Evolutionary conservation across 2,888 invertebrate species (phyloP).

Genomic region (Heterodera filipjevi): DNA sequence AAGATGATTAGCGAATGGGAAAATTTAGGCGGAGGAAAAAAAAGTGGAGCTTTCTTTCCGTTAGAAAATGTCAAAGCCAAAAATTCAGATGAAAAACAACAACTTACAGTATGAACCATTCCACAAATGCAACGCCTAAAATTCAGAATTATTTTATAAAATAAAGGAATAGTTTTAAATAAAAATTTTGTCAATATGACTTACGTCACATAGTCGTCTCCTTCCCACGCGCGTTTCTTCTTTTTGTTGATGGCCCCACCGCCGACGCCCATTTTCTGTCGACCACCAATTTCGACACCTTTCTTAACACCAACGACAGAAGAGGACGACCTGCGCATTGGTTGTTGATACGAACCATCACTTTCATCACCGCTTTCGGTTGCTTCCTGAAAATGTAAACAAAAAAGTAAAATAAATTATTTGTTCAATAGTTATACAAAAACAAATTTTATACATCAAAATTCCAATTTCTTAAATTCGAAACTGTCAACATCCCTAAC

Average conservation of each 20-base stretch:
- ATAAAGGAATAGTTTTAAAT: neutral
- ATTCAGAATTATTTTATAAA: neutral
- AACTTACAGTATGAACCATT: constrained; percentile 28
- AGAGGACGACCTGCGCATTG: neutral
- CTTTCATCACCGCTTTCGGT: neutral
- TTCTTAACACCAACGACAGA: neutral
- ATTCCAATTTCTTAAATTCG: neutral
- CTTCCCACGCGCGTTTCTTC: constrained; percentile 23
- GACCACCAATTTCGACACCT: neutral
- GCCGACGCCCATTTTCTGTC: neutral
- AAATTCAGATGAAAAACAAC: too few species aligned
- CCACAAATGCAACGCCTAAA: constrained; percentile 33
- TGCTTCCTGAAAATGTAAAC: neutral
- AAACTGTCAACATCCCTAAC: too few species aligned
- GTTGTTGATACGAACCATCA: neutral
- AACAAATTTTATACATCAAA: neutral
- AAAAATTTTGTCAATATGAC: neutral
- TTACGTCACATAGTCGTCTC: constrained; percentile 29
- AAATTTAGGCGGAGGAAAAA: too few species aligned
- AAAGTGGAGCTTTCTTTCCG: too few species aligned
- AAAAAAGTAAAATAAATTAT: neutral
- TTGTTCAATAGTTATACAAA: too few species aligned
- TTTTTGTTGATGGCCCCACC: neutral
- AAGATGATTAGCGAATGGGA: too few species aligned
- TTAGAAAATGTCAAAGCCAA: too few species aligned